phyloP scores from a whole-genome alignment of 2,113 vertebrate species.

The Cyanocitta stelleri region DNA sequence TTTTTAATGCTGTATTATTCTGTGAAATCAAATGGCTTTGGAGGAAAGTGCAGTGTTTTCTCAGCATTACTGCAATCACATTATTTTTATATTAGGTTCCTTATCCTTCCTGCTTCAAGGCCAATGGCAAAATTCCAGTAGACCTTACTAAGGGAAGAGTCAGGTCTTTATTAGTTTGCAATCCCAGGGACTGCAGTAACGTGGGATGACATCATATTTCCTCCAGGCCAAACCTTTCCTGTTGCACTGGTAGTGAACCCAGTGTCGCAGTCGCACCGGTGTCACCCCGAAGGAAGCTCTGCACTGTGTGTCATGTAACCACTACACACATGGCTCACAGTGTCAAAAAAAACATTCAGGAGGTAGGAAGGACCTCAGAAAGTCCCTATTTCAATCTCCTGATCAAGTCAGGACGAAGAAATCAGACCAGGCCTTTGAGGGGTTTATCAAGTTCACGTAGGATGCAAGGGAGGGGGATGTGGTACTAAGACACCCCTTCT shows the following conservation, averaged over 20 bases:
- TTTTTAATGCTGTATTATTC: not conserved
- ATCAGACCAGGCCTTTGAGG: not conserved
- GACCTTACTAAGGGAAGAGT: not conserved
- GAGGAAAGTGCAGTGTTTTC: not conserved
- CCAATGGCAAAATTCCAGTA: constrained; percentile 16
- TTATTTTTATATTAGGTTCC: not conserved
- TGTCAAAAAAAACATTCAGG: not conserved
- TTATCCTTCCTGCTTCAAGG: not conserved
- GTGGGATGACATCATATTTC: not conserved
- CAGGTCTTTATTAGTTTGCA: not conserved
- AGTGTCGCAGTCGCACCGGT: rapidly evolving
- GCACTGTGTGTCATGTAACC: not conserved
- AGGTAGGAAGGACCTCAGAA: not conserved
- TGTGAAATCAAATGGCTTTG: not conserved
- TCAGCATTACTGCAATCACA: not conserved
- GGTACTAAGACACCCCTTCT: not conserved
- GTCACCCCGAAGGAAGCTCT: not conserved
- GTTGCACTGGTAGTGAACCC: not conserved
- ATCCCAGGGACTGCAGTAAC: not conserved
- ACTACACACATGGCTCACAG: not conserved
- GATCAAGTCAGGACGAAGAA: not conserved
- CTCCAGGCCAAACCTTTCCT: not conserved
- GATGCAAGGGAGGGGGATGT: too few species aligned
- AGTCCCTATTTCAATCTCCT: not conserved
- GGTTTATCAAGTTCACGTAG: not conserved